Evolutionary conservation across 2,797 vertebrate species (phyloP).

Genomic region (Astyanax mexicanus): DNA sequence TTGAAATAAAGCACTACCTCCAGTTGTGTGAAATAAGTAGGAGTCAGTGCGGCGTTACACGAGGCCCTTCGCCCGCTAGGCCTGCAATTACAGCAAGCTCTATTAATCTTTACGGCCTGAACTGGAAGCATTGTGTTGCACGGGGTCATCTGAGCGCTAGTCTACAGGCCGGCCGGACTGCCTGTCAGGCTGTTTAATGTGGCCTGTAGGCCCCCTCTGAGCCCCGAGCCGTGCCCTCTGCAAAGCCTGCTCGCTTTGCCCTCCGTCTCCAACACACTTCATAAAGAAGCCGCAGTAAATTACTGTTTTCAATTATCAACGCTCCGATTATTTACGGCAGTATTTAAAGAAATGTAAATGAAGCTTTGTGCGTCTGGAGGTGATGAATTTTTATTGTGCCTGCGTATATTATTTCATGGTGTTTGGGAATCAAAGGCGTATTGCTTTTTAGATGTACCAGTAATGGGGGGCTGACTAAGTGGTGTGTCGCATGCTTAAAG

Average conservation of each 20-base stretch:
- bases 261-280: slow-evolving; percentile 45
- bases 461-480: slow-evolving; percentile 49
- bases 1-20: slow-evolving; percentile 53
- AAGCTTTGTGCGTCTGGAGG: slow-evolving; percentile 61
- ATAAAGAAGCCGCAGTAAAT: slow-evolving; percentile 62
- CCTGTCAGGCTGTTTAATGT: slow-evolving; percentile 69
- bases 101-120: slow-evolving; percentile 74
- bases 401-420: slow-evolving; percentile 68
- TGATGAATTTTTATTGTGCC: slow-evolving; percentile 72
- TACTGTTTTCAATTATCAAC: slow-evolving; percentile 70
- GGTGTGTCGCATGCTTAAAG: slow-evolving; percentile 54
- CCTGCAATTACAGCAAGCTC: slow-evolving; percentile 77
- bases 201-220: slow-evolving; percentile 51
- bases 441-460: slow-evolving; percentile 52
- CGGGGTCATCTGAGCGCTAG: not conserved
- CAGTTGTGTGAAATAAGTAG: slow-evolving; percentile 63
- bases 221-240: slow-evolving; percentile 25
- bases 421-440: slow-evolving; percentile 65
- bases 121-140: slow-evolving; percentile 63
- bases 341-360: slow-evolving; percentile 74
- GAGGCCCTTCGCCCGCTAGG: slow-evolving; percentile 62
- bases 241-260: slow-evolving; percentile 9
- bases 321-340: slow-evolving; percentile 66
- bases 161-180: slow-evolving; percentile 30
- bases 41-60: slow-evolving; percentile 43